phyloP scores from a whole-genome alignment of 2,113 vertebrate genomes.

The Misgurnus anguillicaudatus region DNA sequence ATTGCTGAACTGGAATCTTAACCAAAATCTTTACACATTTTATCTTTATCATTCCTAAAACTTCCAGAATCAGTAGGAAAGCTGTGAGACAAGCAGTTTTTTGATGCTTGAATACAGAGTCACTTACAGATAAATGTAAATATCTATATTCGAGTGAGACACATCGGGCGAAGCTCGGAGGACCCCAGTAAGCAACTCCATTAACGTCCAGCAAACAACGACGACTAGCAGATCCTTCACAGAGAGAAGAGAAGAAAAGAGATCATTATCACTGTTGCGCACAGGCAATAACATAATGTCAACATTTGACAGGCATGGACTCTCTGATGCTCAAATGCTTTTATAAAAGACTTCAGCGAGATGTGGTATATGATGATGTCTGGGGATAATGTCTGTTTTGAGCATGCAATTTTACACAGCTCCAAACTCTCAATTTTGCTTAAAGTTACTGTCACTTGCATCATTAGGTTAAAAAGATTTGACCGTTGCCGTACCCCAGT shows the following conservation, averaged over 20 bases:
- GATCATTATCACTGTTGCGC: slow-evolving; percentile 4
- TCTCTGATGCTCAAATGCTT: neutral
- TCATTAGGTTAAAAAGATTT: slow-evolving; percentile 44
- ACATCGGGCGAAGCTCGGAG: slow-evolving; percentile 98
- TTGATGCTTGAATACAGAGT: neutral
- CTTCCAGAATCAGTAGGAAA: neutral
- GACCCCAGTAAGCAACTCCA: slow-evolving; percentile 95
- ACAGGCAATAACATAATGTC: slow-evolving; percentile 6
- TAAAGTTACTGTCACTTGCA: slow-evolving; percentile 47
- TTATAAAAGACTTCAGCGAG: neutral
- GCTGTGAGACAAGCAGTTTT: neutral
- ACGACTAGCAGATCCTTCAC: slow-evolving; percentile 94
- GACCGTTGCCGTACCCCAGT: slow-evolving; percentile 21
- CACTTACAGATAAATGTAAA: slow-evolving; percentile 91
- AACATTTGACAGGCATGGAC: slow-evolving; percentile 13
- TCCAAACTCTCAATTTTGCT: slow-evolving; percentile 36
- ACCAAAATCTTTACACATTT: too few species aligned
- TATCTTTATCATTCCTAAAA: too few species aligned
- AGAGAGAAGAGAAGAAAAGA: slow-evolving; percentile 9
- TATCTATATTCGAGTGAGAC: slow-evolving; percentile 96
- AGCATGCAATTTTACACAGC: slow-evolving; percentile 24
- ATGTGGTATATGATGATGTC: neutral
- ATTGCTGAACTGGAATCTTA: too few species aligned
- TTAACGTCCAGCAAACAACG: slow-evolving; percentile 95
- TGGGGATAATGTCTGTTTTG: slow-evolving; percentile 34